These are phyloP conservation scores for Tichodroma muraria DNA, from an alignment of 2,113 vertebrate species.

Conservation along the genomic window DNA sequence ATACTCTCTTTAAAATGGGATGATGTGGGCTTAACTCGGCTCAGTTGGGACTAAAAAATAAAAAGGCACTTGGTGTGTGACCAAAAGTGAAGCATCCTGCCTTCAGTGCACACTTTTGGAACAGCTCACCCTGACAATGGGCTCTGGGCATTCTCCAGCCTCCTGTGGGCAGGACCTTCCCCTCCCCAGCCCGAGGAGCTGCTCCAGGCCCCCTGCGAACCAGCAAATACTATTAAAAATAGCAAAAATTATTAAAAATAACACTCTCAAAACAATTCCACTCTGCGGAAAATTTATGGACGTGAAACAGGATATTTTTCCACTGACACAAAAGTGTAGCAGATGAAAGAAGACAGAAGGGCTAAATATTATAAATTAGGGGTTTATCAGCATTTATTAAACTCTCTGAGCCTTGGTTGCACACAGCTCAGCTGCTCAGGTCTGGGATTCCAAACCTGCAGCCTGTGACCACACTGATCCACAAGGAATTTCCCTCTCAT, in stretches of 20 bases:
- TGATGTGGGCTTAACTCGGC: neutral
- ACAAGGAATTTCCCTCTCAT: neutral
- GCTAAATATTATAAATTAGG: neutral
- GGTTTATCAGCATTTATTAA: neutral
- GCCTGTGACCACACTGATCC: neutral
- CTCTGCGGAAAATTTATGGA: neutral
- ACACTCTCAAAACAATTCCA: accelerated
- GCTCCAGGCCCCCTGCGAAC: neutral
- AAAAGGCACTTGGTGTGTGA: neutral
- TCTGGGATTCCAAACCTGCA: neutral
- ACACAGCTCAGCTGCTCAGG: neutral
- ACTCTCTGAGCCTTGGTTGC: neutral
- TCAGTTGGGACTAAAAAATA: neutral
- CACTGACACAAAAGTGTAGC: neutral
- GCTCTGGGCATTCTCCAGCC: neutral
- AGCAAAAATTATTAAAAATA: neutral
- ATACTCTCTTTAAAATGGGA: neutral
- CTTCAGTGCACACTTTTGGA: neutral
- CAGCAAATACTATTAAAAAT: neutral
- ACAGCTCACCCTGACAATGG: neutral
- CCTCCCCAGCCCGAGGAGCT: neutral
- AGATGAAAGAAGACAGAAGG: neutral
- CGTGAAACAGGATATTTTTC: neutral
- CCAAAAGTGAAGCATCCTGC: neutral
- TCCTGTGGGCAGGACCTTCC: neutral